phyloP scores from a whole-genome alignment of 2,113 vertebrate species.

The Anarhynchus alexandrinus region DNA sequence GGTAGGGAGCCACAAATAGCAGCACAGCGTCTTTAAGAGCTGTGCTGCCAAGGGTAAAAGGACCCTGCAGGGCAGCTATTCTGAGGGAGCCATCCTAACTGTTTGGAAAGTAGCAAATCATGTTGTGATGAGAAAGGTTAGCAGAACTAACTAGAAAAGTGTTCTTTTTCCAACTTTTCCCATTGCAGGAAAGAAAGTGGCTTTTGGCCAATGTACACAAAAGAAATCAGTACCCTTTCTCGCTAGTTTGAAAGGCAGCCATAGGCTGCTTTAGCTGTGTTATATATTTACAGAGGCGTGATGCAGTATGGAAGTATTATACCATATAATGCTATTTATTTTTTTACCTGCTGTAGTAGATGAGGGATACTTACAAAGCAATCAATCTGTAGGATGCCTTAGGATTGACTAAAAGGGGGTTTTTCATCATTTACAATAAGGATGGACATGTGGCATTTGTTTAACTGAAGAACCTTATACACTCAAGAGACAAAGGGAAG shows the following conservation, averaged over 20 bases:
- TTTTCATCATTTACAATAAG: background rate
- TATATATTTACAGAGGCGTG: background rate
- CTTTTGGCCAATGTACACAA: background rate
- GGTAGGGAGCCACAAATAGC: constrained; percentile 44
- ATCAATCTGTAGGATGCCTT: background rate
- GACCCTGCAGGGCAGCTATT: background rate
- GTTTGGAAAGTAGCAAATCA: background rate
- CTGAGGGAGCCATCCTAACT: background rate
- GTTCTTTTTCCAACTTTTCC: background rate
- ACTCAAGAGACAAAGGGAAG: background rate
- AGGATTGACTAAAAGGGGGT: background rate
- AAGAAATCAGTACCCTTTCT: background rate
- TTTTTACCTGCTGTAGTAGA: background rate
- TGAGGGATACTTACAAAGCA: background rate
- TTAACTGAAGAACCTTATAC: background rate
- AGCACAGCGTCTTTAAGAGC: background rate
- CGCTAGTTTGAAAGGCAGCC: background rate
- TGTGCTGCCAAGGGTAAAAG: constrained; percentile 29
- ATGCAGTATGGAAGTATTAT: background rate
- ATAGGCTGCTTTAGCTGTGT: background rate
- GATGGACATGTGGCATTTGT: background rate
- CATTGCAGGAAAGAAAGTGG: background rate
- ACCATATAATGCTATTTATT: background rate
- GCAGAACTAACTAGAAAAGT: background rate
- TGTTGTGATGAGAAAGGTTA: background rate